Conservation (phyloP, 2,888 invertebrate species). For the Rotaria macrura region DNA sequence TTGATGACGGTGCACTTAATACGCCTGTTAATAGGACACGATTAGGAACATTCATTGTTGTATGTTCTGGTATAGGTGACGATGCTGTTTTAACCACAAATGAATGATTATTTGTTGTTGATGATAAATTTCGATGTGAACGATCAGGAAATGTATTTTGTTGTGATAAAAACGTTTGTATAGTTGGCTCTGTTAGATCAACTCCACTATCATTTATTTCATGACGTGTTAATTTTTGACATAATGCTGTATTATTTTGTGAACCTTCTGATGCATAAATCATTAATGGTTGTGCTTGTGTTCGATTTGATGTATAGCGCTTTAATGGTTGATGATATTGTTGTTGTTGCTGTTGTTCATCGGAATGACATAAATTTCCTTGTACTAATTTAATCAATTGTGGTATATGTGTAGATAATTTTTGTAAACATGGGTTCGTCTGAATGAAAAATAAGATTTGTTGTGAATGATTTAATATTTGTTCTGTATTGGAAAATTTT, state of each 20-base stretch:
- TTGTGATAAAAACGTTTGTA: background rate
- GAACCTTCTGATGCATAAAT: background rate
- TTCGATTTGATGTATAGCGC: background rate
- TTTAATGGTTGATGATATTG: background rate
- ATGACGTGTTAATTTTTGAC: background rate
- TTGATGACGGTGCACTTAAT: background rate
- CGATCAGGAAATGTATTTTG: background rate
- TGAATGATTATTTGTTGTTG: background rate
- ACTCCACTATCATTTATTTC: background rate
- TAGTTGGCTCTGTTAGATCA: background rate
- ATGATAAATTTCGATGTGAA: background rate
- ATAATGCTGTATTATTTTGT: background rate
- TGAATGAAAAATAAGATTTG: background rate
- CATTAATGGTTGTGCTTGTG: background rate
- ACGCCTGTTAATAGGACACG: background rate
- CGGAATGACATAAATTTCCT: background rate
- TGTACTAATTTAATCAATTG: background rate
- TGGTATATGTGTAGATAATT: background rate
- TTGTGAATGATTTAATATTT: background rate
- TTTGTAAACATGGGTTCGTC: background rate
- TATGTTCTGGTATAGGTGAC: background rate
- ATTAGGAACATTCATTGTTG: background rate
- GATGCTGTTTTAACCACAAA: conserved; percentile 6
- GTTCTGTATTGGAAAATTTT: background rate
- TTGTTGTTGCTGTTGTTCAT: background rate